These are phyloP conservation scores for Lydus trimaculatus DNA, from an alignment of 2,888 invertebrate species.

Conservation along the genomic window DNA sequence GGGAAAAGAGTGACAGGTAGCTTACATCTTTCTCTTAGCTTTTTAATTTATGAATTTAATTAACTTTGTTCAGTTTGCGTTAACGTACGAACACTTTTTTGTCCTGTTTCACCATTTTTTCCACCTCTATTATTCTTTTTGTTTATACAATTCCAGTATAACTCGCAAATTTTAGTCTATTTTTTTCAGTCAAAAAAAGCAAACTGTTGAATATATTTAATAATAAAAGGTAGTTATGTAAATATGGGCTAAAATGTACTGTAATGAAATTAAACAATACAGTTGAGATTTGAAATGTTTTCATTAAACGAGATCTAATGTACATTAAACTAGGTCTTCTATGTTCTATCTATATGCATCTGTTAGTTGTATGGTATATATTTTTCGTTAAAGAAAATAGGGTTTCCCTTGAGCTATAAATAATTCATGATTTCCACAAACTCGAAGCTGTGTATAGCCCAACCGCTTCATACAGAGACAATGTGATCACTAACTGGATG, in stretches of 20 bases:
- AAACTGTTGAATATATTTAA: neutral
- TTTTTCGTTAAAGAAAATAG: slow-evolving; percentile 40
- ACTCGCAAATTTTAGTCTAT: no score
- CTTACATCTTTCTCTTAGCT: neutral
- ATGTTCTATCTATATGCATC: slow-evolving; percentile 20
- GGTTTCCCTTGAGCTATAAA: slow-evolving; percentile 53
- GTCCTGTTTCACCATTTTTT: neutral
- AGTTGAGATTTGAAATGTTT: slow-evolving; percentile 29
- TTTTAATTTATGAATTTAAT: slow-evolving; percentile 15
- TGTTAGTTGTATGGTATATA: slow-evolving; percentile 25
- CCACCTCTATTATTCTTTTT: neutral
- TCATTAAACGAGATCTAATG: slow-evolving; percentile 32
- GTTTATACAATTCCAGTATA: neutral
- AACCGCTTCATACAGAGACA: slow-evolving; percentile 36
- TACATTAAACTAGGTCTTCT: slow-evolving; percentile 21
- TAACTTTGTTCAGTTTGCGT: slow-evolving; percentile 4
- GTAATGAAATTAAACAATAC: slow-evolving; percentile 32
- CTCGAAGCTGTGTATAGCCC: slow-evolving; percentile 30
- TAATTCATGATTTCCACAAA: slow-evolving; percentile 51
- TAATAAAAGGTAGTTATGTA: neutral
- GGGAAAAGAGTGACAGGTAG: slow-evolving; percentile 4
- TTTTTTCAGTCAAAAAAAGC: no score
- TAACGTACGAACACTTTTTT: neutral
- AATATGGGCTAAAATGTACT: neutral
- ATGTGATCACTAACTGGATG: slow-evolving; percentile 40